Evolutionary conservation across 2,797 vertebrate species (phyloP).

Genomic region (Poecilia wingei): DNA sequence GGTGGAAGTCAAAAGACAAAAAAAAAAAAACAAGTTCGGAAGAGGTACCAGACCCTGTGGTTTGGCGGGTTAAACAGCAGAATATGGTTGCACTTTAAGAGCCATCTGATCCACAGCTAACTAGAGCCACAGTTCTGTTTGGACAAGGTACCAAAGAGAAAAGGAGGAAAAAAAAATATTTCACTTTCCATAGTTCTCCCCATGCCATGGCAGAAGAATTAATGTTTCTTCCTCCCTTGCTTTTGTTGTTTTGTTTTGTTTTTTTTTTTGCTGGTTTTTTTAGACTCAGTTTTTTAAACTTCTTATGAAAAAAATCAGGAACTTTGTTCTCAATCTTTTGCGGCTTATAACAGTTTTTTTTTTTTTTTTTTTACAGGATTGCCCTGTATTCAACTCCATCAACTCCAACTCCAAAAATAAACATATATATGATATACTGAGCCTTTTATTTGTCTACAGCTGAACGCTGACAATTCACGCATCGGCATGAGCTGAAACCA

Average conservation of each 20-base stretch:
- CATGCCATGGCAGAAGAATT: slow-evolving; percentile 51
- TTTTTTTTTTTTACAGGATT: neutral
- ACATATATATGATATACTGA: slow-evolving; percentile 10
- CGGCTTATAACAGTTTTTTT: neutral
- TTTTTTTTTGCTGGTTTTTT: neutral
- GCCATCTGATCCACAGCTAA: slow-evolving; percentile 70
- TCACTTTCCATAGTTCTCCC: slow-evolving; percentile 19
- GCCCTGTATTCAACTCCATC: neutral
- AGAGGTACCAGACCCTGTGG: slow-evolving; percentile 55
- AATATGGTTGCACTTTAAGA: slow-evolving; percentile 82
- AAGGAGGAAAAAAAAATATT: slow-evolving; percentile 14
- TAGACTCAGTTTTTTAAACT: neutral
- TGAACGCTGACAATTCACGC: slow-evolving; percentile 27
- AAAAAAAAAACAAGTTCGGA: slow-evolving; percentile 27
- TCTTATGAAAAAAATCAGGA: neutral
- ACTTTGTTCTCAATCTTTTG: neutral
- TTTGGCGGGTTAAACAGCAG: slow-evolving; percentile 74
- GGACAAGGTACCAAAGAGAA: slow-evolving; percentile 49
- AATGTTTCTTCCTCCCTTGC: neutral
- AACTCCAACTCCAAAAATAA: no score
- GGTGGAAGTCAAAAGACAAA: slow-evolving; percentile 45
- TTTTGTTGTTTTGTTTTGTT: neutral
- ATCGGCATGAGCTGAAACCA: slow-evolving; percentile 38
- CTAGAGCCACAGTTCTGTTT: slow-evolving; percentile 60
- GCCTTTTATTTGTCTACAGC: slow-evolving; percentile 34